Percentiles rank a stretch among this genome's conserved stretches.
Evolutionary conservation across 35 echinoderm and acorn worm genomes (phyloP).

Genomic region (Patiria miniata): DNA sequence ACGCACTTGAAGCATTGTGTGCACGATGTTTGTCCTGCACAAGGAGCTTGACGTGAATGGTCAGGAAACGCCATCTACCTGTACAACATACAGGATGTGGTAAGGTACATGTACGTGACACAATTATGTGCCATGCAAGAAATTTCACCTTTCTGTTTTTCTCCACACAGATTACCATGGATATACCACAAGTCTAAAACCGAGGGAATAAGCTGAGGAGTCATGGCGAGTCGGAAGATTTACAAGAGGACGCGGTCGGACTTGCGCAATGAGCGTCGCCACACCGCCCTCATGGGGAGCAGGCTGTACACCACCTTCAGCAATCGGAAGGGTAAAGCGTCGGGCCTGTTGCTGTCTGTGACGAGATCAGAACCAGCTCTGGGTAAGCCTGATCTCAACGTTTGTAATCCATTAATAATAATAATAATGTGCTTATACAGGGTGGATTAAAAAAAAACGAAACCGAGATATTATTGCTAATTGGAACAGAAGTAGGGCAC

Average conservation of each 20-base stretch:
- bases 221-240: constrained; percentile 11
- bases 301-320: neutral
- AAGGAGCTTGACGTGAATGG: too few relatives aligned
- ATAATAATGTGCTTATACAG: neutral
- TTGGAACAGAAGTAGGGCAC: too few relatives aligned
- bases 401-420: neutral
- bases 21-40: too few relatives aligned
- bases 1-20: too few relatives aligned
- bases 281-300: neutral
- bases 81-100: too few relatives aligned
- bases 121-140: too few relatives aligned
- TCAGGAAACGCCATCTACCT: too few relatives aligned
- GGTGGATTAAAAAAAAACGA: too few relatives aligned
- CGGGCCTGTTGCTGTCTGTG: neutral
- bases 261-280: neutral
- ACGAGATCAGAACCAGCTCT: neutral
- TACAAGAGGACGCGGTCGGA: neutral
- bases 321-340: neutral
- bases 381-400: neutral
- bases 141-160: too few relatives aligned
- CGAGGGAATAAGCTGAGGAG: neutral
- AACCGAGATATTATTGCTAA: too few relatives aligned
- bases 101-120: too few relatives aligned
- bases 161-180: neutral
- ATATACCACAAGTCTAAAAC: neutral